Base-by-base conservation (phyloP, 2,888 invertebrate genomes). In the Xanthostigma xanthostigma region DNA sequence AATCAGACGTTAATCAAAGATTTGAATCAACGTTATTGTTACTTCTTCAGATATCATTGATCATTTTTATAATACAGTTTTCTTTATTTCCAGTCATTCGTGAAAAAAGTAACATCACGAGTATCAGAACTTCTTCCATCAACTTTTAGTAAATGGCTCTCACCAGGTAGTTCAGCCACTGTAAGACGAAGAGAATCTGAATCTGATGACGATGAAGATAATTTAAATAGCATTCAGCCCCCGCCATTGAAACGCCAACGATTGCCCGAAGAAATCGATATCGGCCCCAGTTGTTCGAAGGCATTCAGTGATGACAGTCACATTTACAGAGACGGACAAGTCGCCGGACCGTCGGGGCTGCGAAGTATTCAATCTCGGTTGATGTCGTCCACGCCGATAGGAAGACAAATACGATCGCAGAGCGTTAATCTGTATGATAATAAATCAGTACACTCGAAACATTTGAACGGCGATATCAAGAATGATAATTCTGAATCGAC, bases 91-190 rank as follows among this genome's bases (percentile, higher is more conserved):
- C 70, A 83, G 82, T 81, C 83, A 17, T 79, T 84, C 62, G 78
- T 82, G 51, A 75, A 74, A 60, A 81, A 79, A 70, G 74, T 83
- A 47, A 76, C 77, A 54, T 75, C 76, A 49, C 73, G 73, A 57
- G 73, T 82, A 48, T 73, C 79, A 3, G 76, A 75, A 49, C 65
- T 81, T 36, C 69, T 83, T 57, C 79, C 81, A 14, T 72, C 76
- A 47, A 72, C 75, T 35, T 63, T 77, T 49, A 70, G 70, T 6
- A 75, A 72, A 56, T 76, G 76, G 75, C 75, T 76, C 50, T 64
- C 64, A 46, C 62, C 60, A 44, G 61, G 64, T 2, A 64, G 60
- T 50, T 58, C 64, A 9, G 27, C 27, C 27, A 27, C 27, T 6
- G 61, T 67, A 27, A 62, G 64, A 49, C 60, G 65, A 11, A 68